Evolutionary conservation across 1,140 invertebrate genomes (phyloP).

Genomic region (Ceratina australensis): DNA sequence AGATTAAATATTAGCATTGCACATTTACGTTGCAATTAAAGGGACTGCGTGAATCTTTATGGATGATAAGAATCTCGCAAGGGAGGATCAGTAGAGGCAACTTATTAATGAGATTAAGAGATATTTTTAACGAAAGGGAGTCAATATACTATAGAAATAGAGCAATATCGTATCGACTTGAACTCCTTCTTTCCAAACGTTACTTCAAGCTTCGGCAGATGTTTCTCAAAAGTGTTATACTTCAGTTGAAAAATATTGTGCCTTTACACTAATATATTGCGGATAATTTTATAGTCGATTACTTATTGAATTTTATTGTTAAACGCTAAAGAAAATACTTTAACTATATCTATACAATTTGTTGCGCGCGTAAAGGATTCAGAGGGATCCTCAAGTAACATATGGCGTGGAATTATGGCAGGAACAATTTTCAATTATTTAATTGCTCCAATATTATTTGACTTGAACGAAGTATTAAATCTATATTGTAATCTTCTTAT

Average conservation of each 20-base stretch:
- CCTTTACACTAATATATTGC: constrained; percentile 15
- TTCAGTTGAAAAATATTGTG: constrained; percentile 24
- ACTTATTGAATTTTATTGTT: constrained; percentile 28
- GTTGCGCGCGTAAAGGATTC: background rate
- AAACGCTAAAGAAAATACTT: constrained; percentile 1
- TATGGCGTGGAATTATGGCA: background rate
- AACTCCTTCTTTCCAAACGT: background rate
- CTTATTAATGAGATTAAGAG: background rate
- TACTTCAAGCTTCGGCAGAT: background rate
- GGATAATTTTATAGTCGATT: constrained; percentile 19
- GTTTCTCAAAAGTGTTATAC: background rate
- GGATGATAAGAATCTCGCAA: no score
- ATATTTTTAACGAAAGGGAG: background rate
- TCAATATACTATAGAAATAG: constrained; percentile 12
- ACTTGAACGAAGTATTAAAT: background rate
- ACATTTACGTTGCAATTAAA: no score
- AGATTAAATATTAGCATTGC: no score
- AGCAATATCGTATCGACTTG: background rate
- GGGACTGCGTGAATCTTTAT: no score
- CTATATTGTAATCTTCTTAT: background rate
- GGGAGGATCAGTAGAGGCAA: no score
- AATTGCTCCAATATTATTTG: background rate
- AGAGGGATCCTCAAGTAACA: constrained; percentile 23
- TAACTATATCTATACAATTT: constrained; percentile 16
- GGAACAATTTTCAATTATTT: constrained; percentile 1